Percentiles rank a stretch among this genome's conserved stretches.
phyloP scores from a whole-genome alignment of 2,888 invertebrate species.

The Agrochola lychnidis region DNA sequence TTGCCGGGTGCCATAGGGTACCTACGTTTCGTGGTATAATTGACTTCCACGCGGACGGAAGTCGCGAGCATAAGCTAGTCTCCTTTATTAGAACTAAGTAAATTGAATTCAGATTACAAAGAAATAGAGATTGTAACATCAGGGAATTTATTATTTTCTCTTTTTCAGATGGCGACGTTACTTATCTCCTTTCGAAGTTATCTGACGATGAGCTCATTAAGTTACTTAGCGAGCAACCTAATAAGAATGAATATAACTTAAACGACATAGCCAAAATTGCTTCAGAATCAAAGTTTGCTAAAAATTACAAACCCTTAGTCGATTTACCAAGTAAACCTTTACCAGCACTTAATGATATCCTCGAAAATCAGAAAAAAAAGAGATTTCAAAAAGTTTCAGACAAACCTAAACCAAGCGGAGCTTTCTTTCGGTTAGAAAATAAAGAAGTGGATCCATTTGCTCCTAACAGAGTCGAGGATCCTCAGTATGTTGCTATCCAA shows the following conservation, averaged over 20 bases:
- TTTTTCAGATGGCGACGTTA: constrained; percentile 78
- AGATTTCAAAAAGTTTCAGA: constrained; percentile 61
- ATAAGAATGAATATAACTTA: constrained; percentile 78
- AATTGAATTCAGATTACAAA: background rate
- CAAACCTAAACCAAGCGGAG: constrained; percentile 64
- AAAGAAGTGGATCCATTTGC: constrained; percentile 77
- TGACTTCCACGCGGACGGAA: background rate
- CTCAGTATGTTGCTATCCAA: constrained; percentile 78
- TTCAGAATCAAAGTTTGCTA: constrained; percentile 61
- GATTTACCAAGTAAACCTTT: constrained; percentile 40
- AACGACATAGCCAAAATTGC: constrained; percentile 78
- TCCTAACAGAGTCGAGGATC: constrained; percentile 68
- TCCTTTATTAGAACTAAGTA: background rate
- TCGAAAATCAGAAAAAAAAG: constrained; percentile 58
- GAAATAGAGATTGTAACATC: background rate
- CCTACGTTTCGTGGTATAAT: background rate
- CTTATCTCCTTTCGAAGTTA: constrained; percentile 83
- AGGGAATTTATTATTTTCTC: background rate
- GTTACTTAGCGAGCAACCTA: constrained; percentile 79
- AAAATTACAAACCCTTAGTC: constrained; percentile 33
- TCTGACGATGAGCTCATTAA: constrained; percentile 82
- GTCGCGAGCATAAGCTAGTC: background rate
- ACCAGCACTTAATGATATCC: constrained; percentile 42
- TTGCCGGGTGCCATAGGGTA: background rate
- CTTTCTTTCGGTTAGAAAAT: constrained; percentile 80